Evolutionary conservation across 2,888 invertebrate genomes (phyloP), one percentile per base, ranked within the genome.

Genomic region (Eilema depressum): DNA sequence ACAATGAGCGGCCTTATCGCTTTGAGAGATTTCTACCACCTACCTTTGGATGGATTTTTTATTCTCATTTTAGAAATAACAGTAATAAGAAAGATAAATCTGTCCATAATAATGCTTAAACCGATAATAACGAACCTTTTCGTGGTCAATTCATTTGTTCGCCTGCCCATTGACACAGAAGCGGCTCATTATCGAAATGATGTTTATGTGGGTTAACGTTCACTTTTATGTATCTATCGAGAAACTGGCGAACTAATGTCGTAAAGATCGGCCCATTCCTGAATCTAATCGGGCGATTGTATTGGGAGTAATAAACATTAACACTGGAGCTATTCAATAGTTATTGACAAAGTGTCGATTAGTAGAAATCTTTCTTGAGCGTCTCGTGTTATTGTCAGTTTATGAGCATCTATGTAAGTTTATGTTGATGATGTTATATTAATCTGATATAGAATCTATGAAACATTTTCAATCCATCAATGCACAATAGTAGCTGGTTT

Each of bases 131-230:
- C 2, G 17, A 59, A 20, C 17, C 26, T 12, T 25, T 59, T 5
- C 17, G 20, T 26, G 17, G 25, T 71, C 65, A 72, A 70, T 75
- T 75, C 73, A 73, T 67, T 65, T 71, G 71, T 74, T 74, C 75
- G 76, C 75, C 71, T 65, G 73, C 67, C 63, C 62, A 63, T 68
- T 53, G 30, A 63, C 70, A 73, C 75, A 72, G 69, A 71, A 57
- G 57, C 41, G 62, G 59, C 66, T 74, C 61, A 68, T 77, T 73
- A 77, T 73, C 63, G 70, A 62, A 77, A 73, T 63, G 66, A 75
- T 79, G 71, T 82, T 82, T 82, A 79, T 82, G 76, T 75, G 73
- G 80, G 82, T 77, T 76, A 78, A 75, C 65, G 33, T 12, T 30
- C 14, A n/a, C 20, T 47, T 56, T 61, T 64, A 66, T 63, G 33